Percentiles rank a stretch among this genome's conserved stretches.
Conservation (phyloP, 2,797 vertebrate genomes). For the Enteromius paludinosus region DNA sequence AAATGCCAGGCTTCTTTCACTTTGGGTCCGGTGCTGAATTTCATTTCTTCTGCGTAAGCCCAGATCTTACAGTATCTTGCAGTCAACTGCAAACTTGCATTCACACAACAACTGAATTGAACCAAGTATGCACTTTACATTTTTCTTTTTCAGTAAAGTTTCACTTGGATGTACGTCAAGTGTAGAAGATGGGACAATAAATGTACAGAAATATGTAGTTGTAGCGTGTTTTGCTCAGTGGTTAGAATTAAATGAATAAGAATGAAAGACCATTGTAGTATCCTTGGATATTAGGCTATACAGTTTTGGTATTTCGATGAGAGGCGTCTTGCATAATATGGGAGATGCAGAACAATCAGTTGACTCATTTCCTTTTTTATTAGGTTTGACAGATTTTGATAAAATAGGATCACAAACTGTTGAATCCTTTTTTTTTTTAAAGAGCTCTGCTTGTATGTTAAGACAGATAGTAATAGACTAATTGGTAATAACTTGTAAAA, state of each 20-base stretch:
- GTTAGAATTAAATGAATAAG: not conserved
- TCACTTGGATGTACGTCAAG: not conserved
- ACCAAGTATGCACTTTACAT: not conserved
- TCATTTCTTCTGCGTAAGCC: not conserved
- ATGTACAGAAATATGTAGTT: not conserved
- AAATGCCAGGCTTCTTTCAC: too few relatives aligned
- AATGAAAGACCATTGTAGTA: not conserved
- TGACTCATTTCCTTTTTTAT: too few relatives aligned
- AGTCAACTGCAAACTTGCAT: not conserved
- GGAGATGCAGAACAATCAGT: not conserved
- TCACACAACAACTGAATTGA: not conserved
- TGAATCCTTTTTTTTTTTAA: too few relatives aligned
- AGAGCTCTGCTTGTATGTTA: too few relatives aligned
- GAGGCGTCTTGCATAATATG: not conserved
- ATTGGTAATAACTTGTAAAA: too few relatives aligned
- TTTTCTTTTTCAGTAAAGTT: not conserved
- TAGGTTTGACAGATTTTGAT: too few relatives aligned
- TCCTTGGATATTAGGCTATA: not conserved
- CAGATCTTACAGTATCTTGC: not conserved
- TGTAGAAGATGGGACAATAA: not conserved
- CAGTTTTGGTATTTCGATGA: not conserved
- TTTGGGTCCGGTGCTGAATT: too few relatives aligned
- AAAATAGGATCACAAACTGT: too few relatives aligned
- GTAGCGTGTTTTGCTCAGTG: not conserved
- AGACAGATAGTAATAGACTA: too few relatives aligned